Evolutionary conservation across 2,888 invertebrate genomes (phyloP).

Genomic region (Dichetophora obliterata): DNA sequence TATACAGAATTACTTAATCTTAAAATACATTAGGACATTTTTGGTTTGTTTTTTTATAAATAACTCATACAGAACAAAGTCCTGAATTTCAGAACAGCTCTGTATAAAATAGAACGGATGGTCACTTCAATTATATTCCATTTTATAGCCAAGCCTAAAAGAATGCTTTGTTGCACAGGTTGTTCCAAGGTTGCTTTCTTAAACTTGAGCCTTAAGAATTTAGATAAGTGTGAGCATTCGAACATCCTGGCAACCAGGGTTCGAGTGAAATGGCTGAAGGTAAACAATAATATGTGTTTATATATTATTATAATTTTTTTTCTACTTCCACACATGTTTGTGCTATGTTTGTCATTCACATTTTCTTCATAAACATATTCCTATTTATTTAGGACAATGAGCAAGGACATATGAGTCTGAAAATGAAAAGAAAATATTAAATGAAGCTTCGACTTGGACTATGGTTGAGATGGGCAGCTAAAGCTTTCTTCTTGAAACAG

Average conservation of each 20-base stretch:
- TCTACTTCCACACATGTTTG: background rate
- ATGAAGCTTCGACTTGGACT: slow-evolving; percentile 51
- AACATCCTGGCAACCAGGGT: background rate
- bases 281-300: slow-evolving; percentile 17
- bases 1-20: too few relatives aligned
- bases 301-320: slow-evolving; percentile 27
- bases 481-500: slow-evolving; percentile 49
- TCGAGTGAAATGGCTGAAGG: slow-evolving; percentile 5
- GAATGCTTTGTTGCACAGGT: slow-evolving; percentile 56
- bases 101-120: too few relatives aligned
- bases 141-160: slow-evolving; percentile 24
- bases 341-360: slow-evolving; percentile 63
- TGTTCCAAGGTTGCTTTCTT: slow-evolving; percentile 37
- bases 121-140: too few relatives aligned
- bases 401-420: slow-evolving; percentile 42
- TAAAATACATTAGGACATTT: too few relatives aligned
- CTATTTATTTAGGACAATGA: slow-evolving; percentile 65
- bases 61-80: too few relatives aligned
- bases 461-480: background rate
- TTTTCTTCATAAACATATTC: slow-evolving; percentile 68
- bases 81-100: too few relatives aligned
- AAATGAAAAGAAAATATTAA: slow-evolving; percentile 53
- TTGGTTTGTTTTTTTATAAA: too few relatives aligned
- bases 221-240: background rate
- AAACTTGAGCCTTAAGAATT: slow-evolving; percentile 29